These are phyloP conservation scores for Zaprionus lachaisei DNA, from an alignment of 1,140 invertebrate genomes.

Conservation along the genomic window DNA sequence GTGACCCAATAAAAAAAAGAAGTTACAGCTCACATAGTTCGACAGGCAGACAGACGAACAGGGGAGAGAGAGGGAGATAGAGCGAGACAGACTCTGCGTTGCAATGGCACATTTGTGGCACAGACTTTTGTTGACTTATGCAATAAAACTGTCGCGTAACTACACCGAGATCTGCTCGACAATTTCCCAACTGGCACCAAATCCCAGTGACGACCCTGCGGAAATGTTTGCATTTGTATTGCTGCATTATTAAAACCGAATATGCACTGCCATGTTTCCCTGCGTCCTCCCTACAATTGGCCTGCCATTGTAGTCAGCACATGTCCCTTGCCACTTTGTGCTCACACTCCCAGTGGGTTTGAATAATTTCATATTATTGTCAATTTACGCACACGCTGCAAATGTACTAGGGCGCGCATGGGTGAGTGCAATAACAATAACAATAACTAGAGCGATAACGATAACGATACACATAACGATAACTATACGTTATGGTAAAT, in stretches of 20 bases:
- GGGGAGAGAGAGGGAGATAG: slow-evolving; percentile 5
- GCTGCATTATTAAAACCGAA: slow-evolving; percentile 83
- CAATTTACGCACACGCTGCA: slow-evolving; percentile 57
- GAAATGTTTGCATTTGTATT: slow-evolving; percentile 83
- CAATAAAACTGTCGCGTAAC: slow-evolving; percentile 82
- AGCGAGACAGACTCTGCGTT: neutral
- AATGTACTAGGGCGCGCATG: slow-evolving; percentile 44
- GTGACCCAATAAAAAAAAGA: slow-evolving; percentile 81
- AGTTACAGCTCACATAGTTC: slow-evolving; percentile 41
- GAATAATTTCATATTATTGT: slow-evolving; percentile 75
- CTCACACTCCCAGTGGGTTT: slow-evolving; percentile 16
- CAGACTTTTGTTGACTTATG: slow-evolving; percentile 82
- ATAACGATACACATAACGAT: slow-evolving; percentile 50
- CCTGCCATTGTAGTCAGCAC: slow-evolving; percentile 36
- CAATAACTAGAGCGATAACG: slow-evolving; percentile 52
- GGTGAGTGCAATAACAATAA: slow-evolving; percentile 58
- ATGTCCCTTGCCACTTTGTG: neutral
- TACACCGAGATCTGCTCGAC: slow-evolving; percentile 57
- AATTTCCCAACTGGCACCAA: slow-evolving; percentile 48
- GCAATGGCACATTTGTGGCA: slow-evolving; percentile 63
- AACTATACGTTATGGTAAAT: slow-evolving; percentile 39
- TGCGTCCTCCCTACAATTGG: too few relatives aligned
- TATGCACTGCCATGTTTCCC: slow-evolving; percentile 63
- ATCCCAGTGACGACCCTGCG: slow-evolving; percentile 58
- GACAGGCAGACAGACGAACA: slow-evolving; percentile 35